These are phyloP conservation scores for Seriola rivoliana DNA, from an alignment of 2,113 vertebrate species.

Conservation along the genomic window DNA sequence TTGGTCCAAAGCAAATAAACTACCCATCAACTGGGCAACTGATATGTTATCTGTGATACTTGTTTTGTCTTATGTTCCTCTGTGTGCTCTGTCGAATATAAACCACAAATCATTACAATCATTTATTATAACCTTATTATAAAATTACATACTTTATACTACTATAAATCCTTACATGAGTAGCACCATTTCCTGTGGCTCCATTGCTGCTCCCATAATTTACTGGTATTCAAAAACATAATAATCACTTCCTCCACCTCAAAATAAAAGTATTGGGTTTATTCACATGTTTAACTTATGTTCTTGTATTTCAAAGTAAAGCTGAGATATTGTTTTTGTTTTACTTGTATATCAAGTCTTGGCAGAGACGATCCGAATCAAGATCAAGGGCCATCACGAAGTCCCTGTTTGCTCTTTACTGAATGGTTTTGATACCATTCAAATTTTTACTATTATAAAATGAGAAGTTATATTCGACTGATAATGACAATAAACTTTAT, in stretches of 20 bases:
- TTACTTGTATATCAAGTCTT: no score
- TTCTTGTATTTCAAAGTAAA: not conserved
- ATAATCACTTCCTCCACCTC: not conserved
- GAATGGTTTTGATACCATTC: no score
- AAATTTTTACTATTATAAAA: no score
- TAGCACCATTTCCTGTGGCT: not conserved
- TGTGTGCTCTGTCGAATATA: not conserved
- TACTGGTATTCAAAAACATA: not conserved
- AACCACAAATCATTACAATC: not conserved
- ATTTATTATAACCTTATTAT: not conserved
- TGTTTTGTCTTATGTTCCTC: not conserved
- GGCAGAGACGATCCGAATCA: no score
- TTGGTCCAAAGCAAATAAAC: slow-evolving; percentile 18
- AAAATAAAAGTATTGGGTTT: not conserved
- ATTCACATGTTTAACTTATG: not conserved
- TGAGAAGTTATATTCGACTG: no score
- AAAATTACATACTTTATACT: not conserved
- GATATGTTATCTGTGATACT: not conserved
- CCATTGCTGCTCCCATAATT: not conserved
- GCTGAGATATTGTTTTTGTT: no score
- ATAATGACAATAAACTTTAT: no score
- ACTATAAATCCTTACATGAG: not conserved
- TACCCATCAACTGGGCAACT: not conserved
- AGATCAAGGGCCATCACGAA: no score
- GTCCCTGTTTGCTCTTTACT: no score